Conservation (phyloP, 1,140 invertebrate genomes). For the Solenopsis invicta region DNA sequence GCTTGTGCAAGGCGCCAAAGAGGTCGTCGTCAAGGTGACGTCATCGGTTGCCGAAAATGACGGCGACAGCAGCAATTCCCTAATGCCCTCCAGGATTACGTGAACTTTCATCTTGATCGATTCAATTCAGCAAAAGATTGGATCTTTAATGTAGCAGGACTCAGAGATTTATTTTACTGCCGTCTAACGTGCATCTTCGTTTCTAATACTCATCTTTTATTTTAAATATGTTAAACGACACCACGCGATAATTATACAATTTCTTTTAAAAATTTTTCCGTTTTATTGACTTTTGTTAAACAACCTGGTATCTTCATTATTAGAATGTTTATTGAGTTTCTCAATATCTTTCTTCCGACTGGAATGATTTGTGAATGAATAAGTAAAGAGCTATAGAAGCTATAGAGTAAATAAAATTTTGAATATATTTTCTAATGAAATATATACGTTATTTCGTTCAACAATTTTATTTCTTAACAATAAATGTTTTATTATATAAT, state of each 20-base stretch:
- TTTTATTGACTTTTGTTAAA: not conserved
- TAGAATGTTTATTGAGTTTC: not conserved
- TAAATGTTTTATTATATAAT: not conserved
- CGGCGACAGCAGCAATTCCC: not conserved
- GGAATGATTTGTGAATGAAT: too few species aligned
- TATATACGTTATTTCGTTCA: not conserved
- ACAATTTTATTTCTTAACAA: not conserved
- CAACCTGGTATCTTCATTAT: not conserved
- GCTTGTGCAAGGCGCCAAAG: conserved; percentile 40
- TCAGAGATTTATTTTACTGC: not conserved
- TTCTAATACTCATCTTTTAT: conserved; percentile 1
- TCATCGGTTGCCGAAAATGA: conserved; percentile 54
- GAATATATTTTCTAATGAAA: not conserved
- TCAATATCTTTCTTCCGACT: not conserved
- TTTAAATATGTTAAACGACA: not conserved
- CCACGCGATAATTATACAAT: not conserved
- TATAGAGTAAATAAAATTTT: not conserved
- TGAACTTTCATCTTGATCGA: not conserved
- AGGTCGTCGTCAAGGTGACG: conserved; percentile 58
- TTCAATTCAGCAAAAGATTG: not conserved
- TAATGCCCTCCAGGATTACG: not conserved
- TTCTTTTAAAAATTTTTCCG: not conserved
- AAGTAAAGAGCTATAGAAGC: not conserved
- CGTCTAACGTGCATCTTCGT: not conserved
- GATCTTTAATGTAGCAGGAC: not conserved